Evolutionary conservation across 1,140 invertebrate species (phyloP).

Genomic region (Drosophila leontia): DNA sequence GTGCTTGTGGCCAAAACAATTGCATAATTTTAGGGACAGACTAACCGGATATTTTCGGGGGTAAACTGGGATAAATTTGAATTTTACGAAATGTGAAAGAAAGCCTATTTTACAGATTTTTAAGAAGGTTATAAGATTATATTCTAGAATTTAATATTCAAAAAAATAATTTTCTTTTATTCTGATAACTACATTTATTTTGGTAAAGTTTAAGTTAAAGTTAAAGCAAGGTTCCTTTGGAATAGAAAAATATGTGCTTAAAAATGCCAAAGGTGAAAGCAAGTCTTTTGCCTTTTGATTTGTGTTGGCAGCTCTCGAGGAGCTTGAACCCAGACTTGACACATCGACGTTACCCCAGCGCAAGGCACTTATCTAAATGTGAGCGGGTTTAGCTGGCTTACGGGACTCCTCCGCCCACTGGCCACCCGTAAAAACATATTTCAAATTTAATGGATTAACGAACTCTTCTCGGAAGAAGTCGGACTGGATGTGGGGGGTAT

Average conservation of each 20-base stretch:
- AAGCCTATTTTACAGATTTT: not conserved
- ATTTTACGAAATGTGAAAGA: not conserved
- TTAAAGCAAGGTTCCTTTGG: no score
- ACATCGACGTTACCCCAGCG: conserved; percentile 16
- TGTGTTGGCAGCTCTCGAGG: conserved; percentile 27
- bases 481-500: not conserved
- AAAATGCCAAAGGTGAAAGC: conserved; percentile 36
- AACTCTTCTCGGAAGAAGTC: conserved; percentile 9
- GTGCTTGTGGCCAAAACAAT: conserved; percentile 46
- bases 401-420: conserved; percentile 6
- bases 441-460: conserved; percentile 78
- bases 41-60: not conserved
- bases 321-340: conserved; percentile 28
- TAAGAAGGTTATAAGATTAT: not conserved
- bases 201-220: not conserved
- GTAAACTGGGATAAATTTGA: not conserved
- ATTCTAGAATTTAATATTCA: not conserved
- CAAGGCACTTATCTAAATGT: conserved; percentile 47
- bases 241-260: not conserved
- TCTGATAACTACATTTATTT: not conserved
- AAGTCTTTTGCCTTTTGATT: conserved; percentile 50
- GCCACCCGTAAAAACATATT: conserved; percentile 58
- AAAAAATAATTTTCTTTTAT: not conserved
- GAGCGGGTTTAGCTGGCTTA: conserved; percentile 17
- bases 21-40: conserved; percentile 39